phyloP scores from a whole-genome alignment of 2,113 vertebrate genomes.

The Vulpes lagopus region DNA sequence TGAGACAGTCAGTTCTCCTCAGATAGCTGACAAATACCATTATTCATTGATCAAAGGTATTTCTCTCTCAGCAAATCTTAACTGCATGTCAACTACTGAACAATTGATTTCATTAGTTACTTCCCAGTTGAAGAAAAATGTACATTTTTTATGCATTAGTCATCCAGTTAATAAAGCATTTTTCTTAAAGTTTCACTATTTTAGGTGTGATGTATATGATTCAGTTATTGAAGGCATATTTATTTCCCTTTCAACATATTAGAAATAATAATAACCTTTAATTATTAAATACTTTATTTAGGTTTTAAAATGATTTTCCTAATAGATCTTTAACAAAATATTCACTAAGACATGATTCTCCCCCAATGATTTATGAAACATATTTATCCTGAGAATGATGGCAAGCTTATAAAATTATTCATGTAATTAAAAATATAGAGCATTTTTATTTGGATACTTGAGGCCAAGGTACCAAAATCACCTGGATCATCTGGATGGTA shows the following conservation, averaged over 20 bases:
- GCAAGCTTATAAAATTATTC: not conserved
- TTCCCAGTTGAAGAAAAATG: constrained; percentile 29
- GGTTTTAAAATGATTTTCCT: constrained; percentile 33
- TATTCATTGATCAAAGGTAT: constrained; percentile 36
- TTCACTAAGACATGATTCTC: not conserved
- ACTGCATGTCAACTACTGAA: not conserved
- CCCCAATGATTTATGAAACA: not conserved
- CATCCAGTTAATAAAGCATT: constrained; percentile 37
- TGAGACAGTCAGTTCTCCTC: not conserved
- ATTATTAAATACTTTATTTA: constrained; percentile 46
- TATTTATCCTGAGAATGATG: not conserved
- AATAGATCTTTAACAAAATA: constrained; percentile 2
- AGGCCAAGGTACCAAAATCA: not conserved
- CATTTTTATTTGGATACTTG: not conserved
- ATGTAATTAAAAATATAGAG: not conserved
- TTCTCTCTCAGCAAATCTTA: constrained; percentile 57
- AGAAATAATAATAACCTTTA: not conserved
- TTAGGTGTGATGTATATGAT: not conserved
- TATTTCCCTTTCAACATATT: not conserved
- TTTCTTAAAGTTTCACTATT: not conserved
- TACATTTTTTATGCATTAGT: not conserved
- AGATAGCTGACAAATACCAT: constrained; percentile 37
- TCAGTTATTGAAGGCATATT: not conserved
- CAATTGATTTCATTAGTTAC: constrained; percentile 52
- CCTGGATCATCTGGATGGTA: not conserved